phyloP scores from a whole-genome alignment of 2,888 invertebrate species.

The Parnassius apollo region DNA sequence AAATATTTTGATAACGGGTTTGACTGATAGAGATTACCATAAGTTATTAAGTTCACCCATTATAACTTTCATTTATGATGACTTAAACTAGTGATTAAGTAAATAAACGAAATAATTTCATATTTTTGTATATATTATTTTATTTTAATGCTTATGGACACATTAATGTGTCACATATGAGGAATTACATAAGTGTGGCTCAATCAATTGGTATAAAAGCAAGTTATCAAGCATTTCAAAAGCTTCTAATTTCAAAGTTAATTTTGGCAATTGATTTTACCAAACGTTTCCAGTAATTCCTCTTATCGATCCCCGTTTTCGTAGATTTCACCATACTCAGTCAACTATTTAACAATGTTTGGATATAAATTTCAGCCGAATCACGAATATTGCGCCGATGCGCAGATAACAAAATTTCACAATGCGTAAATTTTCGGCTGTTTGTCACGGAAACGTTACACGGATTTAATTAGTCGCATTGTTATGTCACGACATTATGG shows the following conservation, averaged over 20 bases:
- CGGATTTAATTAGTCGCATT: constrained; percentile 69
- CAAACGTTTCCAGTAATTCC: constrained; percentile 9
- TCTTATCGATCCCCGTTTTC: constrained; percentile 19
- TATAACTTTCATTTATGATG: no score
- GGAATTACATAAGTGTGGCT: no score
- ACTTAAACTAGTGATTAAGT: no score
- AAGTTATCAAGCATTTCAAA: constrained; percentile 6
- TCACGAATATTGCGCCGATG: constrained; percentile 22
- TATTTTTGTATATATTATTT: no score
- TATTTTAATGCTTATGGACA: no score
- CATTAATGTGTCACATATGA: no score
- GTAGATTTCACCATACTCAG: constrained; percentile 7
- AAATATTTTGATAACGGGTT: no score
- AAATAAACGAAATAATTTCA: no score
- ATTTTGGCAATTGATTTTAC: constrained; percentile 6
- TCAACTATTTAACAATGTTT: constrained; percentile 23
- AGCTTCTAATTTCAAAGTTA: constrained; percentile 1
- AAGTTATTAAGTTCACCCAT: no score
- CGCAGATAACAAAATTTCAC: constrained; percentile 41
- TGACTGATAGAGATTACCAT: no score
- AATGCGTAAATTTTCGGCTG: constrained; percentile 46
- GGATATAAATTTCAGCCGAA: constrained; percentile 36
- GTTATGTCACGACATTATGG: constrained; percentile 54
- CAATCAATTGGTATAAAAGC: not conserved
- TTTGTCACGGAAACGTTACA: constrained; percentile 49